Evolutionary conservation across 2,888 invertebrate genomes (phyloP), one percentile per base, ranked within the genome.

Genomic region (Hyposoter didymator): DNA sequence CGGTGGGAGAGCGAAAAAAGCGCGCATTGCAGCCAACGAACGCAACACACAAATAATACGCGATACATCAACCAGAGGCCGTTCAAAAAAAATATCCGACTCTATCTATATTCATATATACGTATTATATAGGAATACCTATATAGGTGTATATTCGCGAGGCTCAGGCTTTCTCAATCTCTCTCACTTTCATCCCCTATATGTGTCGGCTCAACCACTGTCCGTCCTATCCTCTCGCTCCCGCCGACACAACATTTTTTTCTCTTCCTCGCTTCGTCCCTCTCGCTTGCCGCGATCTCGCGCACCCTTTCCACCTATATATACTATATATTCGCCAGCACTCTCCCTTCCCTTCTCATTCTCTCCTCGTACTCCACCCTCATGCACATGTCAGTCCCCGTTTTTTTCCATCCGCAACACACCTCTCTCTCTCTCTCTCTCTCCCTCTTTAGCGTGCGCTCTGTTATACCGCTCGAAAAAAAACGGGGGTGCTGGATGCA

Each of bases 11-110:
- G 92, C 93, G 91, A 92, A 93, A 93, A 94, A 94, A 93, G 92
- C 93, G 92, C 93, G 93, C 93, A 93, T 92, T 93, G 93, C 93
- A 93, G 93, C 81, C 93, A 93, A 91, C 92, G 93, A 93, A 93
- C 93, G 92, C 93, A 93, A 93, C 93, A 92, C 93, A 93, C 93
- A 93, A 93, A 94, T 93, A 93, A 93, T 93, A 93, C 93, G 93
- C 93, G 93, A 93, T 93, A 93, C 93, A 93, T 93, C 93, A 92
- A 92, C 92, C 91, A 90, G 91, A 75, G 74, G 67, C 90, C 88
- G 91, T 82, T 88, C 66, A 83, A 81, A 59, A 59, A 59, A 59
- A 59, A 59, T 59, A 59, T 59, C 28, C 14, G 14, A 59, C 28
- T 59, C 28, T 59, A 59, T 28, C 28, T 84, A 78, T 85, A 89